Percentiles rank a stretch among this genome's conserved stretches.
These are phyloP conservation scores for Diprion similis DNA, from an alignment of 1,140 invertebrate genomes.

Conservation along the genomic window DNA sequence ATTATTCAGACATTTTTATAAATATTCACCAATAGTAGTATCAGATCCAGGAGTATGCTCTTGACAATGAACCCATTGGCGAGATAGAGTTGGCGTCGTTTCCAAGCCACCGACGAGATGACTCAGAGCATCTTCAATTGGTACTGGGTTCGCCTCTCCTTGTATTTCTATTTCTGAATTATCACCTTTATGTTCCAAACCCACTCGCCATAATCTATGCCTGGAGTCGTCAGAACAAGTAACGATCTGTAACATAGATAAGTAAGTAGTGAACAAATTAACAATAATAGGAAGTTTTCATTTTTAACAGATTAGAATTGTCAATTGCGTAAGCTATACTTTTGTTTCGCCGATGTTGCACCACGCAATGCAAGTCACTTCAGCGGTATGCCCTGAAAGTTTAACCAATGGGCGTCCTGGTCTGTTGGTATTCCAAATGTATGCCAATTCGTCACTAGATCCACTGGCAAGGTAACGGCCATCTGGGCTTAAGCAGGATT, in stretches of 20 bases:
- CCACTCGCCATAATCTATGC: conserved; percentile 78
- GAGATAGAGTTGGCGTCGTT: conserved; percentile 44
- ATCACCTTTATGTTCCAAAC: conserved; percentile 62
- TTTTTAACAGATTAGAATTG: conserved; percentile 27
- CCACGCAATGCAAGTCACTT: conserved; percentile 88
- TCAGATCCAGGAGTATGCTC: conserved; percentile 42
- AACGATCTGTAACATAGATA: conserved; percentile 65
- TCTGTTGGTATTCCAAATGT: conserved; percentile 79
- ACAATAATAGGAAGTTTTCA: conserved; percentile 26
- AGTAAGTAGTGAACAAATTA: not conserved
- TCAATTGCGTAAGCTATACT: conserved; percentile 40
- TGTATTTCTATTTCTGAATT: conserved; percentile 58
- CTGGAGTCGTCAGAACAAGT: conserved; percentile 83
- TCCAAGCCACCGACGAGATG: conserved; percentile 34
- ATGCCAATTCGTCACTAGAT: conserved; percentile 83
- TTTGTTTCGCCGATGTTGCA: conserved; percentile 62
- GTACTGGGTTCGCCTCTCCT: conserved; percentile 64
- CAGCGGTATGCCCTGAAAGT: conserved; percentile 77
- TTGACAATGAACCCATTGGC: conserved; percentile 22
- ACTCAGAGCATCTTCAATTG: conserved; percentile 26
- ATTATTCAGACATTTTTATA: too few species aligned
- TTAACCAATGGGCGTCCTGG: conserved; percentile 70
- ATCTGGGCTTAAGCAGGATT: conserved; percentile 80
- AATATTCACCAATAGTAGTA: conserved; percentile 34
- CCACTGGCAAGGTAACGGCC: conserved; percentile 82